Percentiles rank a stretch among this genome's conserved stretches.
Evolutionary conservation across 2,113 vertebrate genomes (phyloP).

Genomic region (Otis tarda): DNA sequence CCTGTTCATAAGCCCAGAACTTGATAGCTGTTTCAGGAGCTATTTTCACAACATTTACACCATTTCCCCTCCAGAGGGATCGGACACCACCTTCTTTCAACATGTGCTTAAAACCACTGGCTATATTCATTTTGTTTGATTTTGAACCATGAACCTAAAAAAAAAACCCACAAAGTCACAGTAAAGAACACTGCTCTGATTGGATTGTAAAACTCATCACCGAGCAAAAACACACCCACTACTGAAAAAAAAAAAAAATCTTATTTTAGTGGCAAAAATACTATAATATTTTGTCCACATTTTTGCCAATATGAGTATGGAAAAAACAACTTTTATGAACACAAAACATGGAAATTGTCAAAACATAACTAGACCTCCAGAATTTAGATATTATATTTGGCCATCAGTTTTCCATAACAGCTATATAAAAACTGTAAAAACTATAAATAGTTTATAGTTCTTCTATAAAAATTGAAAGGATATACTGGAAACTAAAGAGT

Average conservation of each 20-base stretch:
- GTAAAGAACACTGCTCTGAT: not conserved
- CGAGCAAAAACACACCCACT: not conserved
- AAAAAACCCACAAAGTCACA: not conserved
- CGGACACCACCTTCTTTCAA: constrained; percentile 86
- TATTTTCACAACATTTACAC: constrained; percentile 94
- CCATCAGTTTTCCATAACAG: not conserved
- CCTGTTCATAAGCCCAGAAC: constrained; percentile 95
- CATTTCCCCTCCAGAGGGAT: constrained; percentile 94
- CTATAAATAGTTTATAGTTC: too few species aligned
- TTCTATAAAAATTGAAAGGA: not conserved
- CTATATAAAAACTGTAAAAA: not conserved
- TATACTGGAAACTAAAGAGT: not conserved
- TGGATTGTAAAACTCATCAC: not conserved
- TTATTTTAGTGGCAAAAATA: not conserved
- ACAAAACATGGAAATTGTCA: not conserved
- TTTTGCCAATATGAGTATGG: not conserved
- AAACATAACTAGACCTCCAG: not conserved
- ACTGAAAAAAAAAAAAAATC: not conserved
- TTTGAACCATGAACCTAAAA: constrained; percentile 88
- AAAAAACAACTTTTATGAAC: not conserved
- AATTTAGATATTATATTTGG: not conserved
- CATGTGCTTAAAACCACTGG: constrained; percentile 88
- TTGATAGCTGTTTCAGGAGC: constrained; percentile 95
- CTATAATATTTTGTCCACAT: not conserved
- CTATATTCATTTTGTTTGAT: constrained; percentile 82